phyloP scores from a whole-genome alignment of 2,888 invertebrate genomes.

The Drosophila kuntzei region DNA sequence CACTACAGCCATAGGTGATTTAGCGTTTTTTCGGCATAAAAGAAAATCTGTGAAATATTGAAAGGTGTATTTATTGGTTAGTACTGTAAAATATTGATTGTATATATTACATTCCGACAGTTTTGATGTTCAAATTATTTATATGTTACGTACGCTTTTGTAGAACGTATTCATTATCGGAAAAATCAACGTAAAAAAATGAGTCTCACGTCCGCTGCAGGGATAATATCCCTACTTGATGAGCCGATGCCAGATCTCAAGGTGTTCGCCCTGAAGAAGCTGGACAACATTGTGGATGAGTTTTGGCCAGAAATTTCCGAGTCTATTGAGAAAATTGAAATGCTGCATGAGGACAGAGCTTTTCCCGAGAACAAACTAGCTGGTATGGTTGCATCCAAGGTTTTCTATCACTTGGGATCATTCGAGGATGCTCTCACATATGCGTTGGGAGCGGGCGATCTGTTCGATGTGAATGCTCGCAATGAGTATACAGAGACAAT shows the following conservation, averaged over 20 bases:
- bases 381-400: slow-evolving; percentile 98
- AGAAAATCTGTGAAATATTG: slow-evolving; percentile 55
- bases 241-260: slow-evolving; percentile 97
- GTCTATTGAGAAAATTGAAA: slow-evolving; percentile 98
- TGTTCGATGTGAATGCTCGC: slow-evolving; percentile 97
- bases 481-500: slow-evolving; percentile 99
- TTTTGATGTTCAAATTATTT: slow-evolving; percentile 32
- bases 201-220: slow-evolving; percentile 90
- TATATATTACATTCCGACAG: slow-evolving; percentile 12
- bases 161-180: slow-evolving; percentile 61
- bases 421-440: slow-evolving; percentile 99
- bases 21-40: slow-evolving; percentile 78
- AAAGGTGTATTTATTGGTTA: slow-evolving; percentile 67
- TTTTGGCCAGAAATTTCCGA: slow-evolving; percentile 99
- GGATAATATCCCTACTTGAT: slow-evolving; percentile 97
- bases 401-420: slow-evolving; percentile 98
- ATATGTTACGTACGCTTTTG: slow-evolving; percentile 39
- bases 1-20: slow-evolving; percentile 58
- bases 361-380: slow-evolving; percentile 96
- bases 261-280: slow-evolving; percentile 95
- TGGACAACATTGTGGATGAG: slow-evolving; percentile 97
- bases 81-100: slow-evolving; percentile 37
- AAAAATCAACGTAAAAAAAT: slow-evolving; percentile 78
- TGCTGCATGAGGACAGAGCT: slow-evolving; percentile 95
- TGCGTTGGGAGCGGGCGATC: slow-evolving; percentile 96